Evolutionary conservation across 2,113 vertebrate species (phyloP), one percentile per base, ranked within the genome.

Genomic region (Trematomus loennbergii): DNA sequence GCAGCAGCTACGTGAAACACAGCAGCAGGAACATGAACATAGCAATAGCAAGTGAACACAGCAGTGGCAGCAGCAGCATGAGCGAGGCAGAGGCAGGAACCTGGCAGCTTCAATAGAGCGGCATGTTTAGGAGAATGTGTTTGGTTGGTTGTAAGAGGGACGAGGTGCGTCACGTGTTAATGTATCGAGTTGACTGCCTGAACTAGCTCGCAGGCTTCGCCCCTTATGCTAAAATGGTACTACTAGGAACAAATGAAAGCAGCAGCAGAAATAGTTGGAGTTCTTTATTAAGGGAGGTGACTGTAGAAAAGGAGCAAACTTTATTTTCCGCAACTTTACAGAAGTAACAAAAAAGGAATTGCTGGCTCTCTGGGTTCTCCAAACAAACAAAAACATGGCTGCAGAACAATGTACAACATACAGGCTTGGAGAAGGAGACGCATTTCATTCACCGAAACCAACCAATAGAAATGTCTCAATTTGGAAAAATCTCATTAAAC

Each of bases 261-360:
- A 18, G 18, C 53, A 12, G 10, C 15, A 3, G 12, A 6, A 46
- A 74, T 50, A 25, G 72, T 88, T 92, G 90, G 63, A 88, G 84
- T 75, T 81, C 72, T 95, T 95, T 95, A 94, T 94, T 95, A 74
- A 76, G 72, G 66, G 68, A 53, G 70, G 22, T 72, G 81, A 86
- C 75, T 88, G 88, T 92, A 94, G 79, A 94, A 93, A 94, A 92
- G 87, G 87, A 89, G 83, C 88, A 88, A 87, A 81, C 59, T 80
- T 72, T 50, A 65, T 64, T 77, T 89, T 90, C 72, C 92, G 85
- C 85, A 90, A 89, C 89, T 91, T 92, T 78, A 79, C 70, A 90
- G 78, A 84, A 81, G 60, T 87, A 81, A 87, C 72, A 90, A 82
- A 93, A 82, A 93, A 88, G 74, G 6, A 87, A 77, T 9, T 76